Evolutionary conservation across 2,797 vertebrate species (phyloP).

Genomic region (Schizopygopsis pylzovi): DNA sequence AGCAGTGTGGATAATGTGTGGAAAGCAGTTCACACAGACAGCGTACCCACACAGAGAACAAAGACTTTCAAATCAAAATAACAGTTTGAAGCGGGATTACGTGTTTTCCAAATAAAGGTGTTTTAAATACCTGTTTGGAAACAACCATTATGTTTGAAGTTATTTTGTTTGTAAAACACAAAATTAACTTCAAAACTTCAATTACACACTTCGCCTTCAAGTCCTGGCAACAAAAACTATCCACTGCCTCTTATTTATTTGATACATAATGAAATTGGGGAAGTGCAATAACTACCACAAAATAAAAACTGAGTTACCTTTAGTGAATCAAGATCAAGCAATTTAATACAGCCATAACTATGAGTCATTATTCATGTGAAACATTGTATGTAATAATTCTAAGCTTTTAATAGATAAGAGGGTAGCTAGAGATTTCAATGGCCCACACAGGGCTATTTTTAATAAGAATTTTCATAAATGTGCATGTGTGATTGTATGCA

Average conservation of each 20-base stretch:
- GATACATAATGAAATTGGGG: neutral
- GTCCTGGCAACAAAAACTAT: neutral
- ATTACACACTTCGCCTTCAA: neutral
- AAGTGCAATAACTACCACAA: neutral
- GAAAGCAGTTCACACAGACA: neutral
- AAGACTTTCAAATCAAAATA: neutral
- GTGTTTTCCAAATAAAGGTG: slow-evolving; percentile 2
- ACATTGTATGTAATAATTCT: neutral
- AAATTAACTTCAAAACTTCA: neutral
- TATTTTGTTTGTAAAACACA: neutral
- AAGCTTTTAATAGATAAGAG: neutral
- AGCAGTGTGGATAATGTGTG: neutral
- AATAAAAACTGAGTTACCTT: neutral
- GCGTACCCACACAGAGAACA: neutral
- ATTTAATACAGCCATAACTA: neutral
- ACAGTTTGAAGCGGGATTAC: neutral
- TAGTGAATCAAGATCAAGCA: neutral
- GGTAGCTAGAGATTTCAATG: neutral
- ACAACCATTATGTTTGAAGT: slow-evolving; percentile 1
- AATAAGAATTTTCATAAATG: neutral
- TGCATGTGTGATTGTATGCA: neutral
- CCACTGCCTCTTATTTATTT: neutral
- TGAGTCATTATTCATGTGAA: slow-evolving; percentile 7
- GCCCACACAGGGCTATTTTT: neutral
- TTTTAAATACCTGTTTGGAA: slow-evolving; percentile 5